Evolutionary conservation across 2,888 invertebrate genomes (phyloP).

Genomic region (Gastrophysa polygoni): DNA sequence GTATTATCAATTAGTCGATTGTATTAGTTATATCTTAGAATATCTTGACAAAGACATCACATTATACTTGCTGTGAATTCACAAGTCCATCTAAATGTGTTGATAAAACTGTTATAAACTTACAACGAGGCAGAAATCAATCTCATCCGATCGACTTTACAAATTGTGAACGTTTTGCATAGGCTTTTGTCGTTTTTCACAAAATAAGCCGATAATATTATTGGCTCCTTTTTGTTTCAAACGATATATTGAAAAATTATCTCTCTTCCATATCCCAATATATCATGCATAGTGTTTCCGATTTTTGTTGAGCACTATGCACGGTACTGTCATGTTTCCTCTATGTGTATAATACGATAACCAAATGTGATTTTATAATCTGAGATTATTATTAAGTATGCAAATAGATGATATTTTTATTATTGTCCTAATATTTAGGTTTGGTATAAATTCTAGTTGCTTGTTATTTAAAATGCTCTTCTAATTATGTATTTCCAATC

Average conservation of each 20-base stretch:
- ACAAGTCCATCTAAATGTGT: no score
- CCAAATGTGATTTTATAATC: constrained; percentile 48
- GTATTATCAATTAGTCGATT: not conserved
- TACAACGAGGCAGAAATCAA: no score
- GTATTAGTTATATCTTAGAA: not conserved
- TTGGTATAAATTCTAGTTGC: constrained; percentile 38
- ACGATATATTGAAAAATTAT: not conserved
- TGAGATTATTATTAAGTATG: constrained; percentile 49
- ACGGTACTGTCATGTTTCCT: constrained; percentile 31
- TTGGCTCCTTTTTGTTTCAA: not conserved
- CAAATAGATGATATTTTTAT: constrained; percentile 43
- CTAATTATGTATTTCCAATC: not conserved
- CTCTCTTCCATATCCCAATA: constrained; percentile 24
- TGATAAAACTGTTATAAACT: no score
- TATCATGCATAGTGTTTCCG: constrained; percentile 23
- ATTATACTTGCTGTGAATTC: not conserved
- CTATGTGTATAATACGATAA: constrained; percentile 35
- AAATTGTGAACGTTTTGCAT: no score
- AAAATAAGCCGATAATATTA: no score
- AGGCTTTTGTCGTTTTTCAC: no score
- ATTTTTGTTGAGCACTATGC: constrained; percentile 15
- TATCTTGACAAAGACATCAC: not conserved
- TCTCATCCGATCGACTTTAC: no score
- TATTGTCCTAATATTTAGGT: constrained; percentile 39
- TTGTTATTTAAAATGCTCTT: constrained; percentile 37